phyloP scores from a whole-genome alignment of 2,888 invertebrate species.

The Odontocolon sp. region DNA sequence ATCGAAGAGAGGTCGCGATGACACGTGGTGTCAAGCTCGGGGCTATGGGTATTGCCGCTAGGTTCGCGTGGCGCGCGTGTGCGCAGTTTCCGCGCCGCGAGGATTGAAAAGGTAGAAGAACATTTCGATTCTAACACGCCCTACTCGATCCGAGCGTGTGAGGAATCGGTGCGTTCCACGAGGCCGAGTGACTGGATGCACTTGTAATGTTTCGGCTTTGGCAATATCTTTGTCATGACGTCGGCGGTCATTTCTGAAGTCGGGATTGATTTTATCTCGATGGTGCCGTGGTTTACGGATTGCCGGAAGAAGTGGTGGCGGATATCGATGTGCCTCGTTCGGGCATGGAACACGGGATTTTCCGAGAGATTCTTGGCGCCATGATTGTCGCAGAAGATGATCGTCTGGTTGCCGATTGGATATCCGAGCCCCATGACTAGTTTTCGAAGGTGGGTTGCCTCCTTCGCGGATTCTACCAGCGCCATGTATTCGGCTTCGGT shows the following conservation, averaged over 20 bases:
- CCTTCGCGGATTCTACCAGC: slow-evolving; percentile 30
- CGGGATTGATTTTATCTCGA: slow-evolving; percentile 21
- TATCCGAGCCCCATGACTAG: slow-evolving; percentile 15
- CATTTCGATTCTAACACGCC: slow-evolving; percentile 12
- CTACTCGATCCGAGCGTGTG: slow-evolving; percentile 19
- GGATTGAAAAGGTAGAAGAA: too few relatives aligned
- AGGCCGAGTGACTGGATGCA: neutral
- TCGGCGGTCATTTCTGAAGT: slow-evolving; percentile 34
- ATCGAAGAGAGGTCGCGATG: too few relatives aligned
- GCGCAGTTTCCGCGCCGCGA: too few relatives aligned
- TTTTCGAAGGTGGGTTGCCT: slow-evolving; percentile 10
- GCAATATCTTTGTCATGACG: slow-evolving; percentile 73
- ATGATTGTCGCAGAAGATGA: slow-evolving; percentile 36
- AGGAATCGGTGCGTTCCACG: slow-evolving; percentile 55
- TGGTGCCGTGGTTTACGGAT: slow-evolving; percentile 2
- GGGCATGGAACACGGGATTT: slow-evolving; percentile 25
- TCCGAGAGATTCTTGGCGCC: slow-evolving; percentile 20
- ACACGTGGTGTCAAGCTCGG: too few relatives aligned
- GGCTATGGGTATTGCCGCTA: too few relatives aligned
- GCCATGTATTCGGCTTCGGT: slow-evolving; percentile 39
- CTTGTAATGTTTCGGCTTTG: slow-evolving; percentile 67
- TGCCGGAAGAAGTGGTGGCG: slow-evolving; percentile 42
- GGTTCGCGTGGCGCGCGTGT: too few relatives aligned
- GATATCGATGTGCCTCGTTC: slow-evolving; percentile 48
- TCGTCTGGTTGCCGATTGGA: neutral